Percentiles rank a stretch among this genome's conserved stretches.
These are phyloP conservation scores for Passer montanus DNA, from an alignment of 2,113 vertebrate species.

Conservation along the genomic window DNA sequence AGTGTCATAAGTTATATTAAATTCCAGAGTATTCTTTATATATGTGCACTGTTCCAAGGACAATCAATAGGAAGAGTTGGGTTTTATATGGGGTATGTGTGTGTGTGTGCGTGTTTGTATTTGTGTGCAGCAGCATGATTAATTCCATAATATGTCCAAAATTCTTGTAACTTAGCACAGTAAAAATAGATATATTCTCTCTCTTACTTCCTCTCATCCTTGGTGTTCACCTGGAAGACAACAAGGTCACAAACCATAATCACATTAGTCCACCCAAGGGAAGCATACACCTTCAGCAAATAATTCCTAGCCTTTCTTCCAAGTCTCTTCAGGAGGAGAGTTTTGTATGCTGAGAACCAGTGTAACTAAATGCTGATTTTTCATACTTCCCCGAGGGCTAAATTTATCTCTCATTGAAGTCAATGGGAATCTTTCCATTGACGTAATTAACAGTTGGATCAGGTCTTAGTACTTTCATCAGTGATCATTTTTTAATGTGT, in stretches of 20 bases:
- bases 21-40: background rate
- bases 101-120: background rate
- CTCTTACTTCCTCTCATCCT: background rate
- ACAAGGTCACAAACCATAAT: background rate
- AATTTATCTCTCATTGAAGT: background rate
- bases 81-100: background rate
- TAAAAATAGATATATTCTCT: background rate
- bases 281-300: background rate
- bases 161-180: background rate
- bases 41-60: background rate
- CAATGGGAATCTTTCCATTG: background rate
- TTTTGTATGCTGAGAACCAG: background rate
- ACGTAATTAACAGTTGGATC: background rate
- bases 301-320: background rate
- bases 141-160: background rate
- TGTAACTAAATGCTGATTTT: background rate
- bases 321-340: background rate
- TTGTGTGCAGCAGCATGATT: background rate
- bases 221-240: background rate
- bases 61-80: background rate
- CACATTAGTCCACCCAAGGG: background rate
- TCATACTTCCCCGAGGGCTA: background rate
- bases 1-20: background rate
- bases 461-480: background rate
- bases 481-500: background rate